These are phyloP conservation scores for Octonoba sinensis DNA, from an alignment of 2,888 invertebrate genomes.

Conservation along the genomic window DNA sequence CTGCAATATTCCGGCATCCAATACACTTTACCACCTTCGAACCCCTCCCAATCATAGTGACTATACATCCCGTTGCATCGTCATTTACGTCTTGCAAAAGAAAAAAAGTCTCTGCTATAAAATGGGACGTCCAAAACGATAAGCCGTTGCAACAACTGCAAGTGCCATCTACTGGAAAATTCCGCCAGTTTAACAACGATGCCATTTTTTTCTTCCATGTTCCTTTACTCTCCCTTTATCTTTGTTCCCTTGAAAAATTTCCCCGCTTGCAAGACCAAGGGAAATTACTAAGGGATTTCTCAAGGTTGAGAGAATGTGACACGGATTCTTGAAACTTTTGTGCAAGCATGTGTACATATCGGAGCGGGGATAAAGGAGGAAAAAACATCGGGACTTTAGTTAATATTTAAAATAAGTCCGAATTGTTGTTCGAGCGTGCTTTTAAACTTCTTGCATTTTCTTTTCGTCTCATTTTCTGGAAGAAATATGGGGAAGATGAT, in stretches of 20 bases:
- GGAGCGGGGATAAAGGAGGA: neutral
- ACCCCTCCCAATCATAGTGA: too few relatives aligned
- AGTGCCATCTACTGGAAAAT: constrained; percentile 25
- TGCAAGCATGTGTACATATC: too few relatives aligned
- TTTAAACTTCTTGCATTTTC: neutral
- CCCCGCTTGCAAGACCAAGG: neutral
- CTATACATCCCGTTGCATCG: neutral
- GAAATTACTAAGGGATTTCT: constrained; percentile 39
- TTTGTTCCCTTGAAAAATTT: neutral
- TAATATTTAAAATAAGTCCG: constrained; percentile 49
- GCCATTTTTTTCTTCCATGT: constrained; percentile 1
- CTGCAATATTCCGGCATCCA: too few relatives aligned
- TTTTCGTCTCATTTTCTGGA: neutral
- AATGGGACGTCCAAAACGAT: constrained; percentile 12
- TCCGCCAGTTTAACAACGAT: constrained; percentile 25
- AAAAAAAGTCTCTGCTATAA: constrained; percentile 18
- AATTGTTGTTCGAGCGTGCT: neutral
- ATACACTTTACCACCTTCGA: too few relatives aligned
- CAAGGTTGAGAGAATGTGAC: constrained; percentile 23
- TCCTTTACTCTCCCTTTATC: neutral
- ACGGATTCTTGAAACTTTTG: constrained; percentile 9
- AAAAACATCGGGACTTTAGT: constrained; percentile 33
- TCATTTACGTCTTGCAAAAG: constrained; percentile 16
- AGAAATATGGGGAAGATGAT: constrained; percentile 12
- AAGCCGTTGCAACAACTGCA: constrained; percentile 11